These are phyloP conservation scores for Apoda limacodes DNA, from an alignment of 2,888 invertebrate species.

Conservation along the genomic window DNA sequence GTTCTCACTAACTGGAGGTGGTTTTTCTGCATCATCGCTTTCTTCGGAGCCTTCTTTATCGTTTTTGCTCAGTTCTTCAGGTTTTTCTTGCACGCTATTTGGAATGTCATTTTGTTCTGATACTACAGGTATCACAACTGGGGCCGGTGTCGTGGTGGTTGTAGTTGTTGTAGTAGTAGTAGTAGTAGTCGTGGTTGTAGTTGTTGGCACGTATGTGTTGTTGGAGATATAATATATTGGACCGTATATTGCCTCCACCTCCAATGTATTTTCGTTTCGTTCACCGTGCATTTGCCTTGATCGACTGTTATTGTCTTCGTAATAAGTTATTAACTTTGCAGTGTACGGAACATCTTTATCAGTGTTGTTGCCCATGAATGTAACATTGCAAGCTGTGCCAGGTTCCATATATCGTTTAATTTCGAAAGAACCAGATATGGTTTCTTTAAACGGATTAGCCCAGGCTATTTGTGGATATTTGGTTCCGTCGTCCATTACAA, in stretches of 20 bases:
- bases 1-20: slow-evolving; percentile 39
- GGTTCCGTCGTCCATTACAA: slow-evolving; percentile 70
- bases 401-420: slow-evolving; percentile 77
- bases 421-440: slow-evolving; percentile 67
- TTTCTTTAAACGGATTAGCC: slow-evolving; percentile 72
- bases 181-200: slow-evolving; percentile 71
- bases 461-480: slow-evolving; percentile 74
- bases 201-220: slow-evolving; percentile 82
- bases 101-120: slow-evolving; percentile 55
- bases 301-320: slow-evolving; percentile 71
- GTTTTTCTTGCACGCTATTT: slow-evolving; percentile 36
- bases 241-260: slow-evolving; percentile 79
- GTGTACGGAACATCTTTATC: slow-evolving; percentile 81
- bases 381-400: slow-evolving; percentile 86
- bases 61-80: slow-evolving; percentile 32
- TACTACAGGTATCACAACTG: too few species aligned
- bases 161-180: slow-evolving; percentile 73
- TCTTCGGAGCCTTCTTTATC: slow-evolving; percentile 44
- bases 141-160: slow-evolving; percentile 63
- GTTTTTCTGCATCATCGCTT: slow-evolving; percentile 36
- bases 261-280: slow-evolving; percentile 75
- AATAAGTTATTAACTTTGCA: slow-evolving; percentile 77
- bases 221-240: slow-evolving; percentile 82
- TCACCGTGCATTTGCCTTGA: slow-evolving; percentile 73
- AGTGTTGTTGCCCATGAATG: slow-evolving; percentile 78